Percentiles rank a stretch among this genome's conserved stretches.
These are phyloP conservation scores for Mugil cephalus DNA, from an alignment of 2,113 vertebrate species.

Conservation along the genomic window DNA sequence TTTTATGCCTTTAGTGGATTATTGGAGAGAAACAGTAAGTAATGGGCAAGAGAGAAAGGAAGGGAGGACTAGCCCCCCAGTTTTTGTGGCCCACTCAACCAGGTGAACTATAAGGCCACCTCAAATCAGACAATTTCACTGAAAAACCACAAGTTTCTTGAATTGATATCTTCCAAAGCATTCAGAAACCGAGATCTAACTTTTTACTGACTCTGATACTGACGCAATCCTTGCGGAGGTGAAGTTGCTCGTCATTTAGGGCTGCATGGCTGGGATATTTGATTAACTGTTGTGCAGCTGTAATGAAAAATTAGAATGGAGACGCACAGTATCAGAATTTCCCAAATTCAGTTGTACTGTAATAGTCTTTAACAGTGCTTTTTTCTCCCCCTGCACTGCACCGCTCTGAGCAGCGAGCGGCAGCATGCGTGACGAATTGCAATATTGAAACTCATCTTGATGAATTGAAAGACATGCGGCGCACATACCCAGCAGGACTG, in stretches of 20 bases:
- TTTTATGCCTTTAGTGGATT: no score
- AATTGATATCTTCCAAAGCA: no score
- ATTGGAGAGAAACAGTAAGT: no score
- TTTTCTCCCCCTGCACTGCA: neutral
- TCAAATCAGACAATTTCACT: no score
- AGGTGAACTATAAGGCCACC: no score
- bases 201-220: no score
- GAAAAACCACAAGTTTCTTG: no score
- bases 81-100: no score
- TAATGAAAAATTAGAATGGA: constrained; percentile 46
- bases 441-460: constrained; percentile 65
- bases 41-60: no score
- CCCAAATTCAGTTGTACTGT: constrained; percentile 49
- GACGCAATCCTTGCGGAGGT: neutral
- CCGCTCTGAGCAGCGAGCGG: constrained; percentile 13
- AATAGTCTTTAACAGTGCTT: constrained; percentile 28
- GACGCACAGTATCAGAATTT: constrained; percentile 2
- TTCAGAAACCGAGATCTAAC: no score
- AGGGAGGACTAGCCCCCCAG: no score
- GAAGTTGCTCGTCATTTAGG: constrained; percentile 39
- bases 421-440: constrained; percentile 60
- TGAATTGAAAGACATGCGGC: constrained; percentile 43
- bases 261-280: constrained; percentile 36
- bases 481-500: constrained; percentile 42
- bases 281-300: constrained; percentile 48